These are phyloP conservation scores for Psephotus haematonotus DNA, from an alignment of 2,113 vertebrate genomes.

Conservation along the genomic window DNA sequence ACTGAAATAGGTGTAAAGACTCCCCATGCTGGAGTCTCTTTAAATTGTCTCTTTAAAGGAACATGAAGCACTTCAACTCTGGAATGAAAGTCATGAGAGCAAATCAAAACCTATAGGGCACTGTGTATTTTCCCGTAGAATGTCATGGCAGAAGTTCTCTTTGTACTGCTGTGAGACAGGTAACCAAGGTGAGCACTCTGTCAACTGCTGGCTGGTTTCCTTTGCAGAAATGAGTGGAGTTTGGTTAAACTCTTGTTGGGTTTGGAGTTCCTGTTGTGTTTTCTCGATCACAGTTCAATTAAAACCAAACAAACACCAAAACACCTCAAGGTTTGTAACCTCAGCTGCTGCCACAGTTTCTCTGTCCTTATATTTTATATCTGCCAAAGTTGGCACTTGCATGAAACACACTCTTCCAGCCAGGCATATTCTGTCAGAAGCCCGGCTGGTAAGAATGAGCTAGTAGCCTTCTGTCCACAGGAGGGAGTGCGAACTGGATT, in stretches of 20 bases:
- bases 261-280: background rate
- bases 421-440: background rate
- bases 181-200: background rate
- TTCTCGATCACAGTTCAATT: background rate
- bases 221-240: background rate
- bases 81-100: background rate
- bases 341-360: slow-evolving; percentile 18
- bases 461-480: background rate
- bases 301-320: background rate
- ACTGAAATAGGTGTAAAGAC: background rate
- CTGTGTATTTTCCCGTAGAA: background rate
- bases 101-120: background rate
- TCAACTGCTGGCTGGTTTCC: background rate
- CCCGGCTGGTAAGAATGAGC: background rate
- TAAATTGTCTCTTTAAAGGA: background rate
- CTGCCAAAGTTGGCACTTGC: background rate
- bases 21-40: background rate
- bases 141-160: background rate
- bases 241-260: background rate
- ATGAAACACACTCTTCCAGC: background rate
- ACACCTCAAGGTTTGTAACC: background rate
- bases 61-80: background rate
- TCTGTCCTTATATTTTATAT: background rate
- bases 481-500: background rate
- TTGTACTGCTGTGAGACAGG: background rate